These are phyloP conservation scores for Brachionus asplanchnoidis DNA, from an alignment of 1,140 invertebrate genomes.

Conservation along the genomic window DNA sequence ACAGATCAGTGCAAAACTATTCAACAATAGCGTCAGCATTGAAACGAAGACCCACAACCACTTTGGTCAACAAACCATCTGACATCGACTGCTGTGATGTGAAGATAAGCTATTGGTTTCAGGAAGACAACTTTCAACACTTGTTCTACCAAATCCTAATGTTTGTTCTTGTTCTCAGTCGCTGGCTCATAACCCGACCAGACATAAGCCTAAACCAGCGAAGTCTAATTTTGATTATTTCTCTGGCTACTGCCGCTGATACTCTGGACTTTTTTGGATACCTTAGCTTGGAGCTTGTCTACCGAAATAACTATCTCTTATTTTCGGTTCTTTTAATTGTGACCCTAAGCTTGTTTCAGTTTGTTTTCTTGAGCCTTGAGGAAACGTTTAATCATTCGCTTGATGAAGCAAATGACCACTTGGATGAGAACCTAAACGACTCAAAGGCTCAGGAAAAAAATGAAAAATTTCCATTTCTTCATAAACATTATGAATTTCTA, in stretches of 20 bases:
- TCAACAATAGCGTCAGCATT: not conserved
- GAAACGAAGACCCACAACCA: not conserved
- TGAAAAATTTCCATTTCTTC: conserved; percentile 21
- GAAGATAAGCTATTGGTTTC: conserved; percentile 18
- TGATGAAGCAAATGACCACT: not conserved
- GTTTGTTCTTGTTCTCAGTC: conserved; percentile 3
- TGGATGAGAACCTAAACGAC: not conserved
- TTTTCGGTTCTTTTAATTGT: conserved; percentile 10
- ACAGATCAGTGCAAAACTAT: not conserved
- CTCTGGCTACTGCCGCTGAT: conserved; percentile 34
- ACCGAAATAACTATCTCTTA: conserved; percentile 5
- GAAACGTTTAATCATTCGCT: not conserved
- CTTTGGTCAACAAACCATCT: not conserved
- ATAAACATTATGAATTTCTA: conserved; percentile 12
- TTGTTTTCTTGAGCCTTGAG: conserved; percentile 22
- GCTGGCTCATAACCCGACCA: conserved; percentile 21
- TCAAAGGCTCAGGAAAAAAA: not conserved
- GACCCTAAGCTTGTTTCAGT: conserved; percentile 11
- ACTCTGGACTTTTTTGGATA: conserved; percentile 34
- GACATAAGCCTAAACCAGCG: conserved; percentile 25
- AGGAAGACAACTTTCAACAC: conserved; percentile 35
- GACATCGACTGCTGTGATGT: conserved; percentile 30
- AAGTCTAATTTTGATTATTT: conserved; percentile 20
- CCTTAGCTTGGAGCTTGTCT: conserved; percentile 16
- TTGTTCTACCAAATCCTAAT: conserved; percentile 17